Evolutionary conservation across 2,797 vertebrate species (phyloP).

Genomic region (Aeoliscus strigatus): DNA sequence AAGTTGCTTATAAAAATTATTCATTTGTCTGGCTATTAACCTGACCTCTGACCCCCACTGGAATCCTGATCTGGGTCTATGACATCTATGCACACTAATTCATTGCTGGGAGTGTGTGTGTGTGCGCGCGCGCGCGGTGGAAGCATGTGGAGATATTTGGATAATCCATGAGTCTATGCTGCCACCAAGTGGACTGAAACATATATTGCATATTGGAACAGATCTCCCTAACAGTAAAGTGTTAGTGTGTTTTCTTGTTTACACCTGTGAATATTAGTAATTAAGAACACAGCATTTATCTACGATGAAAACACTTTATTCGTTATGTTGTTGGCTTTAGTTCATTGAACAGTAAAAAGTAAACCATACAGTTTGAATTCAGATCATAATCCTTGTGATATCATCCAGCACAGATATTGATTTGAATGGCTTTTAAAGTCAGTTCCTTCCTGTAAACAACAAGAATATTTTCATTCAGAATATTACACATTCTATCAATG

Average conservation of each 20-base stretch:
- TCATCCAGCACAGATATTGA: constrained; percentile 42
- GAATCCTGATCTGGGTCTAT: no score
- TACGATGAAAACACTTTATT: constrained; percentile 79
- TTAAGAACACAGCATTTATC: constrained; percentile 29
- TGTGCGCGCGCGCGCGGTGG: no score
- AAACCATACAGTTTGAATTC: constrained; percentile 55
- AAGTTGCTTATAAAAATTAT: no score
- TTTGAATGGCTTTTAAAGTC: constrained; percentile 58
- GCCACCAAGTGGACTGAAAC: constrained; percentile 41
- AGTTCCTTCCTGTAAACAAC: constrained; percentile 41
- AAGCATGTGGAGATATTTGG: no score
- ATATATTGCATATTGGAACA: constrained; percentile 16
- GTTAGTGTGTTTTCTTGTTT: no score
- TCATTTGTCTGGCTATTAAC: no score
- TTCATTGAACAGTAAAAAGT: constrained; percentile 64
- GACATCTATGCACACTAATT: no score
- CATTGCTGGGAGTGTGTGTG: no score
- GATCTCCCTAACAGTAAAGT: no score
- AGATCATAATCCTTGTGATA: constrained; percentile 35
- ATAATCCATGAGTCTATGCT: constrained; percentile 25
- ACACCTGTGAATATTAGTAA: no score
- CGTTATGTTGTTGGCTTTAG: constrained; percentile 53
- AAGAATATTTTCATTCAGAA: constrained; percentile 36
- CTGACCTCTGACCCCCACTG: no score
- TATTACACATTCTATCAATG: constrained; percentile 60